These are phyloP conservation scores for Eremobia ochroleuca DNA, from an alignment of 2,888 invertebrate genomes.

Conservation along the genomic window DNA sequence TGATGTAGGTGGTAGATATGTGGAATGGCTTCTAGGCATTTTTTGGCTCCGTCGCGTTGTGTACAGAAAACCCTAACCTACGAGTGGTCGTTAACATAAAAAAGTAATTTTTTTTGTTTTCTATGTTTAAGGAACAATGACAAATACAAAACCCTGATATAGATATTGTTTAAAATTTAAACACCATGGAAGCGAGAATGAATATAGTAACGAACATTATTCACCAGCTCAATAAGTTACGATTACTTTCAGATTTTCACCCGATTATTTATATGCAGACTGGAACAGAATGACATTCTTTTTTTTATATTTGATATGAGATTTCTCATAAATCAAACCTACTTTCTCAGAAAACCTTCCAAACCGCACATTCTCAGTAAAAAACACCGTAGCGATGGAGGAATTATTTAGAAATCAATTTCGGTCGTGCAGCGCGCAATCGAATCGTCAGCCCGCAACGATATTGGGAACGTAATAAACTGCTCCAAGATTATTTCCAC, in stretches of 20 bases:
- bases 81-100: too few relatives aligned
- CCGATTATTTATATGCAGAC: neutral
- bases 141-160: neutral
- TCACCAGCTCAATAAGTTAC: neutral
- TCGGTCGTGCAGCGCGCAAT: constrained; percentile 72
- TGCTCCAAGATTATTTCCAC: constrained; percentile 81
- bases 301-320: neutral
- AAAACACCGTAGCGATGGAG: constrained; percentile 56
- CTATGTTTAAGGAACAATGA: too few relatives aligned
- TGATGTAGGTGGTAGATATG: neutral
- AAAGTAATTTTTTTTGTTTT: too few relatives aligned
- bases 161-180: neutral
- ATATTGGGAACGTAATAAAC: constrained; percentile 86
- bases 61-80: too few relatives aligned
- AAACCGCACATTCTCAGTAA: constrained; percentile 17
- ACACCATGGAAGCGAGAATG: neutral
- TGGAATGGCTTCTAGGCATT: neutral
- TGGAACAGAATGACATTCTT: neutral
- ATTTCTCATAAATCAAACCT: neutral
- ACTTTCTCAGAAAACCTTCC: constrained; percentile 4
- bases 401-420: constrained; percentile 81
- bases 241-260: neutral
- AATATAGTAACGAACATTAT: neutral
- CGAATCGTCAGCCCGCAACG: constrained; percentile 71
- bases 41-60: neutral